phyloP scores from a whole-genome alignment of 2,888 invertebrate genomes.

The Balanococcus diminutus region DNA sequence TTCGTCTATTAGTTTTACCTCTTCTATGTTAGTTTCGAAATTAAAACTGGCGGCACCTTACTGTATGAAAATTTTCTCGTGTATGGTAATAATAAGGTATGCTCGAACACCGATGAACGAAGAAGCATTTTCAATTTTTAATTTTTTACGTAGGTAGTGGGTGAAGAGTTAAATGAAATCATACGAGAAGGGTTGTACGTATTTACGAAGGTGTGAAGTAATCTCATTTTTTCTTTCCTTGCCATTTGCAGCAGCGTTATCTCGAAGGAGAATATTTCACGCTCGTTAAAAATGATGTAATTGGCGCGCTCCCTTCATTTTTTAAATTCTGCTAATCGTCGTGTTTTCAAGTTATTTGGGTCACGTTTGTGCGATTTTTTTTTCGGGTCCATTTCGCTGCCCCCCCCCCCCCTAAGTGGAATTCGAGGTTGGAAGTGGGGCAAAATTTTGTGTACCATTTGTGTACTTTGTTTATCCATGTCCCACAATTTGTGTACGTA shows the following conservation, averaged over 20 bases:
- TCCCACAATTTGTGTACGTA: too few species aligned
- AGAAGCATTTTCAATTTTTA: background rate
- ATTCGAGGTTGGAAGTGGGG: too few species aligned
- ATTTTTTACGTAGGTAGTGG: too few species aligned
- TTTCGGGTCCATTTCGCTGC: too few species aligned
- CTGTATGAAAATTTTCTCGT: background rate
- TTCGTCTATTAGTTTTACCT: constrained; percentile 34
- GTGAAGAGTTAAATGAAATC: background rate
- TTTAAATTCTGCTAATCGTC: background rate
- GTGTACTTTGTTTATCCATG: too few species aligned
- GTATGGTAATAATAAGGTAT: background rate
- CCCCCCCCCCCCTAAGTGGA: too few species aligned
- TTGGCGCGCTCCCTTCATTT: background rate
- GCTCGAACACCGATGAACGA: background rate
- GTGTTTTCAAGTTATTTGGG: background rate
- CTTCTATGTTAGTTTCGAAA: background rate
- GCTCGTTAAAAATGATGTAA: background rate
- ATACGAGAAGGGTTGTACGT: background rate
- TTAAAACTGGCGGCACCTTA: constrained; percentile 5
- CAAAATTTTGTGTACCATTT: too few species aligned
- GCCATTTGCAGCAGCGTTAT: background rate
- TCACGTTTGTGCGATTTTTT: background rate
- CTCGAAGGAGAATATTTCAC: background rate
- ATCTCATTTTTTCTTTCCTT: background rate
- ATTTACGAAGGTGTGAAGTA: background rate